Percentiles rank a stretch among this genome's conserved stretches.
These are phyloP conservation scores for Brotula barbata DNA, from an alignment of 2,797 vertebrate genomes.

Conservation along the genomic window DNA sequence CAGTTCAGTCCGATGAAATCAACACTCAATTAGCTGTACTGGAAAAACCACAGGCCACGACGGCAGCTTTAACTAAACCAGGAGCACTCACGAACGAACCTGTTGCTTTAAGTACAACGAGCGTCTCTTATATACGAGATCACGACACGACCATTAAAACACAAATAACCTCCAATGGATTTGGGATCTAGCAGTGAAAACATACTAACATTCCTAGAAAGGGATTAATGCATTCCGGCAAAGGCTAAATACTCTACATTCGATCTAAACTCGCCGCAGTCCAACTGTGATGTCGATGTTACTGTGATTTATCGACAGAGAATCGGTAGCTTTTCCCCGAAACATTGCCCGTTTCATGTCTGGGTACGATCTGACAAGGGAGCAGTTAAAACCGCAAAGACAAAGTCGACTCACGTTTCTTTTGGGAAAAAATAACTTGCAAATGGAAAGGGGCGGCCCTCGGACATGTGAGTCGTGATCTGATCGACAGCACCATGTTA, in stretches of 20 bases:
- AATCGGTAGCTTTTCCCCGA: background rate
- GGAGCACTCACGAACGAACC: conserved; percentile 29
- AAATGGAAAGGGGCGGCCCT: conserved; percentile 44
- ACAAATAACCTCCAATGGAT: background rate
- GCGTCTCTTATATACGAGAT: conserved; percentile 15
- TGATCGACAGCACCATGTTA: conserved; percentile 43
- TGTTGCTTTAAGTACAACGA: conserved; percentile 53
- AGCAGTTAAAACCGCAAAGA: background rate
- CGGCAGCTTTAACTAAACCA: background rate
- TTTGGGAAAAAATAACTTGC: background rate
- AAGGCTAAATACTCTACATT: conserved; percentile 7
- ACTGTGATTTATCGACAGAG: background rate
- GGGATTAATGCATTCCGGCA: no score
- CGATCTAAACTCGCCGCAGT: conserved; percentile 2
- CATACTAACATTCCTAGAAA: no score
- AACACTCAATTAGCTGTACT: accelerated
- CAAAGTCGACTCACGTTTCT: background rate
- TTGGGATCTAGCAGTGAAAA: no score
- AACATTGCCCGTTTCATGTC: background rate
- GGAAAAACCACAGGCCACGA: background rate
- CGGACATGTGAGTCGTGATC: conserved; percentile 73
- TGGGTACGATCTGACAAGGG: background rate
- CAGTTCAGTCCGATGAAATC: background rate
- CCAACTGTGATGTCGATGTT: background rate
- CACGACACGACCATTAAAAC: conserved; percentile 15